Conservation (phyloP, 2,797 vertebrate species). For the Pangasius krempfi region DNA sequence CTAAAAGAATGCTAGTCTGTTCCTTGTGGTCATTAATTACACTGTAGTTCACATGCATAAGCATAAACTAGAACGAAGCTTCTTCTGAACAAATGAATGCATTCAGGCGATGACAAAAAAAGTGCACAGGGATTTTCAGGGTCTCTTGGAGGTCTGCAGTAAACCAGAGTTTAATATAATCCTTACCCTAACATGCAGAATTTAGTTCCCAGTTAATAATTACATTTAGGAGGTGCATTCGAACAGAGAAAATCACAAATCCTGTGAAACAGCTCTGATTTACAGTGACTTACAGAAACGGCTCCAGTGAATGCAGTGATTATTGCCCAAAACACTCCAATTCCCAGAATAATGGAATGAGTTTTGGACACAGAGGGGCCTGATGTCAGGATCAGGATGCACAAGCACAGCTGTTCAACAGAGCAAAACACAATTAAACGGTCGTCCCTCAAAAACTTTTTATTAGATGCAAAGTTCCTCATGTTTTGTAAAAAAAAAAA, state of each 20-base stretch:
- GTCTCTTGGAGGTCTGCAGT: not conserved
- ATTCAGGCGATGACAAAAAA: not conserved
- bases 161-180: not conserved
- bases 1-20: not conserved
- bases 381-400: constrained; percentile 76
- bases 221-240: not conserved
- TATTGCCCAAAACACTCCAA: constrained; percentile 78
- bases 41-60: not conserved
- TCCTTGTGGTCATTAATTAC: not conserved
- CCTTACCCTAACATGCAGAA: not conserved
- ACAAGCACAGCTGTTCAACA: constrained; percentile 80
- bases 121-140: not conserved
- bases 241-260: not conserved
- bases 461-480: not conserved
- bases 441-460: not conserved
- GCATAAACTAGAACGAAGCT: not conserved
- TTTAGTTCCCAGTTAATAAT: not conserved
- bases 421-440: not conserved
- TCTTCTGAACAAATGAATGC: not conserved
- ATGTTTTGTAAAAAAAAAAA: too few species aligned
- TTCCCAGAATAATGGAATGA: constrained; percentile 74
- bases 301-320: constrained; percentile 78
- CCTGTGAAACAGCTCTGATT: not conserved
- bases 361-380: constrained; percentile 61
- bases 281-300: constrained; percentile 72